Conservation (phyloP, 2,888 invertebrate genomes). For the Andricus quercusramuli region DNA sequence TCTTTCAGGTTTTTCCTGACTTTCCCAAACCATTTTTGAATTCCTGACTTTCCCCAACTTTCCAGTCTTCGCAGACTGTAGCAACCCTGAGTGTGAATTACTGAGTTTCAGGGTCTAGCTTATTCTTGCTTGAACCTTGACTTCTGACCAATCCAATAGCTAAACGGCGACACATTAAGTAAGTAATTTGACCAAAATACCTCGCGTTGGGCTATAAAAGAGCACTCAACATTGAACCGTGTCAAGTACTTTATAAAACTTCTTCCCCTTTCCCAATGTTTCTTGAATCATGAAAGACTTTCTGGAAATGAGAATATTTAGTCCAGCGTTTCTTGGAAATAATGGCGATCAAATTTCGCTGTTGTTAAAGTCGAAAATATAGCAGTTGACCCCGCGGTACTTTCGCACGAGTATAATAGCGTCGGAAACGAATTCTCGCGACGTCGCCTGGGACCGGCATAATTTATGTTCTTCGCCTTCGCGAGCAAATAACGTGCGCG, state of each 20-base stretch:
- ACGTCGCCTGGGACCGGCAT: not conserved
- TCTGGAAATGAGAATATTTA: not conserved
- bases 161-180: not conserved
- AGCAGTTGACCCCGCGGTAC: not conserved
- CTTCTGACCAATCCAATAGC: not conserved
- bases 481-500: not conserved
- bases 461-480: not conserved
- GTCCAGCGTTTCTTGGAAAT: not conserved
- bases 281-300: not conserved
- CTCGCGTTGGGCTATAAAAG: not conserved
- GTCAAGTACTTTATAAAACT: not conserved
- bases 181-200: not conserved
- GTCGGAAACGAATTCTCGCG: not conserved
- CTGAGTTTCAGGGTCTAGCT: not conserved
- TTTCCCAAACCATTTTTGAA: too few relatives aligned
- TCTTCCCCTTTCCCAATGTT: not conserved
- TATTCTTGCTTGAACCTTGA: not conserved
- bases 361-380: constrained; percentile 3
- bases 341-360: constrained; percentile 10
- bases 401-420: constrained; percentile 12
- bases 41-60: too few relatives aligned
- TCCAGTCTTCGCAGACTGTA: too few relatives aligned
- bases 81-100: not conserved
- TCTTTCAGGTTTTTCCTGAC: too few relatives aligned
- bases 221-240: not conserved